These are phyloP conservation scores for Pelecanoides urinatrix DNA, from an alignment of 2,113 vertebrate species.

Conservation along the genomic window DNA sequence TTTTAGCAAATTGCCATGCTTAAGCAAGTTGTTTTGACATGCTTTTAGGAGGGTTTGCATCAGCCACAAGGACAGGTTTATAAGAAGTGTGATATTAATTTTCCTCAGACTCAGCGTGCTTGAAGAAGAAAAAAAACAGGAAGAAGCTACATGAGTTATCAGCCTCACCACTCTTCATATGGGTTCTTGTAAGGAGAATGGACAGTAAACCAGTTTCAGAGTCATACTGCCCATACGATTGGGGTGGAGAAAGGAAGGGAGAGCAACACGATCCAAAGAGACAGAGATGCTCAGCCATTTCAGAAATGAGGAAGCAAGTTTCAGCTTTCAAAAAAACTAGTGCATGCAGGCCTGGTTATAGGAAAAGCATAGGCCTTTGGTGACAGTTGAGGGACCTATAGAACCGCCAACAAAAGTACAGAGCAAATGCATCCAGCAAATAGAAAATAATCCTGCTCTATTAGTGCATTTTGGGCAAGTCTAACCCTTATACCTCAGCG, in stretches of 20 bases:
- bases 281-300: neutral
- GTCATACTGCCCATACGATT: rapidly evolving
- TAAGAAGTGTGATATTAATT: neutral
- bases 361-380: neutral
- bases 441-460: neutral
- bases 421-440: neutral
- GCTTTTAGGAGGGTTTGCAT: neutral
- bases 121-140: neutral
- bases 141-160: neutral
- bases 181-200: neutral
- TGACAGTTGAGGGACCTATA: neutral
- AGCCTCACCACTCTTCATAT: neutral
- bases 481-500: neutral
- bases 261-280: rapidly evolving
- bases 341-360: neutral
- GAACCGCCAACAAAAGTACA: neutral
- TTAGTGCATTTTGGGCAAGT: neutral
- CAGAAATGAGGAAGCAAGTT: neutral
- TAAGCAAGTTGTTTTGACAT: conserved; percentile 25
- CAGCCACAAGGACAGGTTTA: neutral
- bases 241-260: neutral
- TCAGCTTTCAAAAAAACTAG: neutral
- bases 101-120: neutral
- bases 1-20: neutral
- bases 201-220: neutral